These are phyloP conservation scores for Myxocyprinus asiaticus DNA, from an alignment of 2,113 vertebrate species.

Conservation along the genomic window DNA sequence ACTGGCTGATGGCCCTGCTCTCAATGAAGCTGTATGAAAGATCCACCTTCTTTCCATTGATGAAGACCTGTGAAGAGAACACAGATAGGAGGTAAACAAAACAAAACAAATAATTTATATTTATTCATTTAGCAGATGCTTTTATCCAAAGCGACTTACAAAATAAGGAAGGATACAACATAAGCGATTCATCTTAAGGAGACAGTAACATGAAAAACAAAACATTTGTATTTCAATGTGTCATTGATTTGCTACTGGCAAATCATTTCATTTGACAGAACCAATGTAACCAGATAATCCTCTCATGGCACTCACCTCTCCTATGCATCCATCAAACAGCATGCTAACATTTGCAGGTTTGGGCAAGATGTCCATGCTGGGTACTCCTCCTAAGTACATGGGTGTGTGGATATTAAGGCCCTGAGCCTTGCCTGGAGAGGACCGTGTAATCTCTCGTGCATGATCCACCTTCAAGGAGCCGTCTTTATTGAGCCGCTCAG, in stretches of 20 bases:
- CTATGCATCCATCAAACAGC: constrained; percentile 84
- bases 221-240: too few relatives aligned
- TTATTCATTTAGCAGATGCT: too few relatives aligned
- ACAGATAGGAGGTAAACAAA: neutral
- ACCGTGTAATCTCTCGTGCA: constrained; percentile 72
- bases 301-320: constrained; percentile 80
- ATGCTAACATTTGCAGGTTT: constrained; percentile 79
- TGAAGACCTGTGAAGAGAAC: constrained; percentile 76
- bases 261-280: too few relatives aligned
- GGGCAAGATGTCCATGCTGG: constrained; percentile 76
- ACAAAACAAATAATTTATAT: too few relatives aligned
- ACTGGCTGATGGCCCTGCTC: constrained; percentile 78
- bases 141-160: too few relatives aligned
- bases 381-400: constrained; percentile 89
- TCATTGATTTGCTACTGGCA: too few relatives aligned
- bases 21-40: constrained; percentile 90
- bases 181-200: too few relatives aligned
- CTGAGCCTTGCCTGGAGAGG: constrained; percentile 90
- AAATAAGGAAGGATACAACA: too few relatives aligned
- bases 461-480: constrained; percentile 81
- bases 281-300: too few relatives aligned
- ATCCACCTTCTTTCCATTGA: constrained; percentile 94
- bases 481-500: constrained; percentile 81
- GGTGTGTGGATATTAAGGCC: constrained; percentile 89
- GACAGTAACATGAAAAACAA: too few relatives aligned